These are phyloP conservation scores for Heliconius charithonia DNA, from an alignment of 2,888 invertebrate genomes.

Conservation along the genomic window DNA sequence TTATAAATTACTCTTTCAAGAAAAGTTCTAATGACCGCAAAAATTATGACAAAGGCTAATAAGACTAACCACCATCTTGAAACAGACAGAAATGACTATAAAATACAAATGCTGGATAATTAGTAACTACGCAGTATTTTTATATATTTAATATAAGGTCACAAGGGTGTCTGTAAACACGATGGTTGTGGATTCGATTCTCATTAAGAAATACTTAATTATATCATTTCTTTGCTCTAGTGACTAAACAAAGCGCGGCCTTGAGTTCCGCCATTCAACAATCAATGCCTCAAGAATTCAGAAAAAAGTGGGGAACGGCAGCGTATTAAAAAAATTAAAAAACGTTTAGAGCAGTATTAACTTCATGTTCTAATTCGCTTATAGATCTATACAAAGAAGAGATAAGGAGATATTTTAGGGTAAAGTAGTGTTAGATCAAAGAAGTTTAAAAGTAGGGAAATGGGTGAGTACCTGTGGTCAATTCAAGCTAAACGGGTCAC, in stretches of 20 bases:
- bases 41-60: conserved; percentile 38
- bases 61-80: conserved; percentile 10
- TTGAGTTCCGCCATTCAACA: too few relatives aligned
- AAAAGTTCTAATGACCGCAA: conserved; percentile 38
- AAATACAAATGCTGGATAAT: conserved; percentile 22
- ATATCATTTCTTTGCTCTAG: too few relatives aligned
- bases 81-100: conserved; percentile 13
- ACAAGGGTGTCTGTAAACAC: too few relatives aligned
- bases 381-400: neutral
- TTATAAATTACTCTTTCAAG: conserved; percentile 35
- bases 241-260: too few relatives aligned
- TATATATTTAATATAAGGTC: neutral
- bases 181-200: too few relatives aligned
- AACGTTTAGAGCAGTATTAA: neutral
- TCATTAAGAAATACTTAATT: too few relatives aligned
- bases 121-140: neutral
- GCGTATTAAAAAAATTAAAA: neutral
- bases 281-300: too few relatives aligned
- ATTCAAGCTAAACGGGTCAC: conserved; percentile 43
- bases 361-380: neutral
- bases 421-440: conserved; percentile 33
- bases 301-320: too few relatives aligned
- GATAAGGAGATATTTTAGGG: conserved; percentile 15
- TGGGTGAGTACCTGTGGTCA: conserved; percentile 42
- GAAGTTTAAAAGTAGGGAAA: conserved; percentile 32